These are phyloP conservation scores for Sitodiplosis mosellana DNA, from an alignment of 1,140 invertebrate genomes.

Conservation along the genomic window DNA sequence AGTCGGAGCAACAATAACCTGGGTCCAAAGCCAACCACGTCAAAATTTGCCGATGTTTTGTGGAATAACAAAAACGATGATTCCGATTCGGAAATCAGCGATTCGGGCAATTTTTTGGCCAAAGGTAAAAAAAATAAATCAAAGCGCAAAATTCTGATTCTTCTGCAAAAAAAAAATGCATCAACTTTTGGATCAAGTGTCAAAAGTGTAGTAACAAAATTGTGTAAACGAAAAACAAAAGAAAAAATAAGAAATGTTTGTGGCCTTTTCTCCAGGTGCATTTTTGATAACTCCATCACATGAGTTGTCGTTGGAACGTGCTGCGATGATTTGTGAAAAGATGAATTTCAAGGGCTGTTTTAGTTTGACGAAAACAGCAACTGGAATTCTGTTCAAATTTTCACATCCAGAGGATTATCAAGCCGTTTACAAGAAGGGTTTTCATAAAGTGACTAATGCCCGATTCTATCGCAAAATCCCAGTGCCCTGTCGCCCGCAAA, in stretches of 20 bases:
- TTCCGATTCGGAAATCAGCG: slow-evolving; percentile 43
- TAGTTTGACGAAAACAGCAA: slow-evolving; percentile 66
- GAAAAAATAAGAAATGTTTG: background rate
- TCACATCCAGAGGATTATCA: slow-evolving; percentile 67
- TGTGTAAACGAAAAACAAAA: too few species aligned
- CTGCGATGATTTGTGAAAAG: slow-evolving; percentile 68
- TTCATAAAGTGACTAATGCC: slow-evolving; percentile 63
- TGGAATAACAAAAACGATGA: slow-evolving; percentile 26
- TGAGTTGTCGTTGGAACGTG: slow-evolving; percentile 64
- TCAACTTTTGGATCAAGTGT: background rate
- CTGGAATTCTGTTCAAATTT: slow-evolving; percentile 73
- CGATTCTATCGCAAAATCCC: slow-evolving; percentile 62
- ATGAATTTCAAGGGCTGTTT: slow-evolving; percentile 71
- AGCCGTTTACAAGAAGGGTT: slow-evolving; percentile 67
- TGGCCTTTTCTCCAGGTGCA: slow-evolving; percentile 29
- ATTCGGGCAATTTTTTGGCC: slow-evolving; percentile 41
- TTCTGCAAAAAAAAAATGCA: background rate
- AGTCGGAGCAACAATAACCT: slow-evolving; percentile 18
- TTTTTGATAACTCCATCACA: slow-evolving; percentile 67
- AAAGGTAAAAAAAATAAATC: slow-evolving; percentile 27
- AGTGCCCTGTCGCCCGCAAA: slow-evolving; percentile 63
- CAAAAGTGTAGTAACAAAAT: slow-evolving; percentile 1
- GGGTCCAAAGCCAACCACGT: slow-evolving; percentile 13
- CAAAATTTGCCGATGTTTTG: slow-evolving; percentile 20
- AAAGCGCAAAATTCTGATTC: too few species aligned